Conservation (phyloP, 92 coral and sea anemone species). For the Palythoa caribaeorum region DNA sequence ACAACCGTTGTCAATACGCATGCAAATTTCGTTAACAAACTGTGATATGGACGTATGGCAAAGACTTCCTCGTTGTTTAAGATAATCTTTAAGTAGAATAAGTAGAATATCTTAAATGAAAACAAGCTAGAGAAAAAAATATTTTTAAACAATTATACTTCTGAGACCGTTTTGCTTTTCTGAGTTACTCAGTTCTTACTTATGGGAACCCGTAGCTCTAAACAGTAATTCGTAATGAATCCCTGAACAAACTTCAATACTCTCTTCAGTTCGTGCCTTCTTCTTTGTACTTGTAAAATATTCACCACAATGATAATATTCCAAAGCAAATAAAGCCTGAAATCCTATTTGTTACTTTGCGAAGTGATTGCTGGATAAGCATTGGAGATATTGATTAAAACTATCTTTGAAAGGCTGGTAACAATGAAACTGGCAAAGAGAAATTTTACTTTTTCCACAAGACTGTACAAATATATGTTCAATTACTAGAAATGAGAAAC, state of each 20-base stretch:
- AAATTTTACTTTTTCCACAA: not conserved
- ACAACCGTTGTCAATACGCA: not conserved
- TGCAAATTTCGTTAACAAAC: slow-evolving; percentile 20
- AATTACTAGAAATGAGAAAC: not conserved
- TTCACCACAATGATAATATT: not conserved
- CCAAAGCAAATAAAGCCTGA: not conserved
- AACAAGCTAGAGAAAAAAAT: not conserved
- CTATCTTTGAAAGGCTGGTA: not conserved
- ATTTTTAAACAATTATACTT: not conserved
- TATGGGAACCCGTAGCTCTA: not conserved
- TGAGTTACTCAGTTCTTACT: not conserved
- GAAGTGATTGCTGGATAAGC: not conserved
- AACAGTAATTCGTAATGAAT: not conserved
- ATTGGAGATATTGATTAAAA: not conserved
- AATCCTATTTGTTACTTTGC: not conserved
- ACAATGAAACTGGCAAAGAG: not conserved
- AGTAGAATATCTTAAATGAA: not conserved
- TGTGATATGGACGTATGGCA: not conserved
- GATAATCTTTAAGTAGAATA: not conserved
- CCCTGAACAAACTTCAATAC: not conserved
- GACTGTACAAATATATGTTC: not conserved
- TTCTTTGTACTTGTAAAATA: not conserved
- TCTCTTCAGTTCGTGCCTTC: no score
- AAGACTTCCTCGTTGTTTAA: not conserved
- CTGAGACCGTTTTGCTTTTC: not conserved